Conservation (phyloP, 1,140 invertebrate genomes). For the Uloborus diversus region DNA sequence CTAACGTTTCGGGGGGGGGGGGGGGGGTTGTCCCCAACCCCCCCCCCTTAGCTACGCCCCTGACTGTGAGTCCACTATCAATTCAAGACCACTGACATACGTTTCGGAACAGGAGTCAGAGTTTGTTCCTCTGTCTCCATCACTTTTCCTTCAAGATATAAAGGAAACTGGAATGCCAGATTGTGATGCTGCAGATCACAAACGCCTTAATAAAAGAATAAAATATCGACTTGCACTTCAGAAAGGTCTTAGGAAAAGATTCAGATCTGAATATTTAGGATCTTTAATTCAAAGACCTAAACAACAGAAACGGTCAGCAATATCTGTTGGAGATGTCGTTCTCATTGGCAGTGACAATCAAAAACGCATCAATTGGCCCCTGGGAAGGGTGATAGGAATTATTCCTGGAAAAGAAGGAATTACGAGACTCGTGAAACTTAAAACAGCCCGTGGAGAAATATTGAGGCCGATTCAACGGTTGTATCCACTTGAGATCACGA, state of each 20-base stretch:
- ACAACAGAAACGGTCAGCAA: background rate
- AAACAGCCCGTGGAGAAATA: background rate
- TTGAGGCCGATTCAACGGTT: background rate
- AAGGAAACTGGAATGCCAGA: background rate
- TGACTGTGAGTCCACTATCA: slow-evolving; percentile 43
- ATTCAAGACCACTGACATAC: slow-evolving; percentile 47
- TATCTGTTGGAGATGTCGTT: background rate
- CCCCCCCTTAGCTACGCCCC: too few relatives aligned
- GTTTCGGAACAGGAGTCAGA: slow-evolving; percentile 38
- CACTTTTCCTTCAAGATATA: slow-evolving; percentile 9
- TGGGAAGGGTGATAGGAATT: background rate
- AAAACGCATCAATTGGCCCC: background rate
- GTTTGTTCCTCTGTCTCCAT: slow-evolving; percentile 12
- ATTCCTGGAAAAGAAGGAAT: background rate
- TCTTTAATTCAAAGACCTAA: slow-evolving; percentile 5
- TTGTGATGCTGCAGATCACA: background rate
- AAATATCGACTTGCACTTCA: background rate
- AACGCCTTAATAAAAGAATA: background rate
- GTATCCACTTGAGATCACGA: background rate
- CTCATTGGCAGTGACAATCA: background rate
- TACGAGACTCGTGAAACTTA: background rate
- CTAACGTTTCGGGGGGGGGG: too few relatives aligned
- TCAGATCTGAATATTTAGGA: slow-evolving; percentile 2
- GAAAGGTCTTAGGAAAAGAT: slow-evolving; percentile 1
- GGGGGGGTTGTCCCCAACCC: too few relatives aligned